These are phyloP conservation scores for Lateolabrax maculatus DNA, from an alignment of 2,797 vertebrate species.

Conservation along the genomic window DNA sequence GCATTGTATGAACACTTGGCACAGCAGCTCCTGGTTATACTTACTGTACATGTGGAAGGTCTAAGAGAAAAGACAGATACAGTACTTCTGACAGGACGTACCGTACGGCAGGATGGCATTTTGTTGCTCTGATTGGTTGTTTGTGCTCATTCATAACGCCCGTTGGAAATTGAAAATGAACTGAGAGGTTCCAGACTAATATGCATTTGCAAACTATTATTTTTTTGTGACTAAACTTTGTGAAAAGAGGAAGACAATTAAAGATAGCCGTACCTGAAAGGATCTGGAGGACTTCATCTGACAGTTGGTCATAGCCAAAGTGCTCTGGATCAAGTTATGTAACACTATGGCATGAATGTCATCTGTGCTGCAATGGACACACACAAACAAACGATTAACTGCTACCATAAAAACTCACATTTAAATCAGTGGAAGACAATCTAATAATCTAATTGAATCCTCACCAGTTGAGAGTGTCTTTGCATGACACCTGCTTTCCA, in stretches of 20 bases:
- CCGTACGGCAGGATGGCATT: too few relatives aligned
- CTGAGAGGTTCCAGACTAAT: too few relatives aligned
- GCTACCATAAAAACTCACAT: not conserved
- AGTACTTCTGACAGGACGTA: too few relatives aligned
- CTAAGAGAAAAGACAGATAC: constrained; percentile 73
- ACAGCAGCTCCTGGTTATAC: constrained; percentile 90
- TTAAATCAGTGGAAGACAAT: not conserved
- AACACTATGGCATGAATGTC: constrained; percentile 94
- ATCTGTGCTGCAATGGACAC: constrained; percentile 79
- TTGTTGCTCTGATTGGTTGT: too few relatives aligned
- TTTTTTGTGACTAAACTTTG: not conserved
- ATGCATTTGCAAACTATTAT: too few relatives aligned
- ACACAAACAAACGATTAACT: constrained; percentile 25
- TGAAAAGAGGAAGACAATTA: not conserved
- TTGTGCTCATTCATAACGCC: too few relatives aligned
- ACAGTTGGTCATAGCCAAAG: constrained; percentile 92
- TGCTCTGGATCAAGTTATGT: constrained; percentile 96
- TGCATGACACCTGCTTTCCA: constrained; percentile 65
- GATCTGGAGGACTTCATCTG: constrained; percentile 94
- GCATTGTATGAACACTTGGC: constrained; percentile 90
- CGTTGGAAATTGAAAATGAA: too few relatives aligned
- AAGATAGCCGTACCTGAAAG: constrained; percentile 88
- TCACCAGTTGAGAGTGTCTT: constrained; percentile 88
- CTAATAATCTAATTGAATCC: not conserved
- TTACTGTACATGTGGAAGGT: constrained; percentile 93